Conservation (phyloP, 2,797 vertebrate species). For the Scolopax rusticola region DNA sequence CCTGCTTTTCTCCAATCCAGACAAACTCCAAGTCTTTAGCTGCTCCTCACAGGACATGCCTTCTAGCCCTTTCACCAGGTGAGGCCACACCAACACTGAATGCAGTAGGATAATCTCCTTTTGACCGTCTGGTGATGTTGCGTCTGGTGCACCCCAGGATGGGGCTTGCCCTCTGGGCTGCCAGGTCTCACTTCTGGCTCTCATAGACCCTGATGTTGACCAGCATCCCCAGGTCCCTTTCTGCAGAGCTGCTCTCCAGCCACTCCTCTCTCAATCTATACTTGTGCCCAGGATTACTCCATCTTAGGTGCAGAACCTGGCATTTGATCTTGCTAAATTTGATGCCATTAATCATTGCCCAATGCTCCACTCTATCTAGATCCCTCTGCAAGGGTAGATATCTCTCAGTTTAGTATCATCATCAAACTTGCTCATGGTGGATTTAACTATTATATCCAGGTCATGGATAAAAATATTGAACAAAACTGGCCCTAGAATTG, state of each 20-base stretch:
- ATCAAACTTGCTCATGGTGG: neutral
- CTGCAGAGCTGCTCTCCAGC: neutral
- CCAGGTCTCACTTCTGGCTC: too few relatives aligned
- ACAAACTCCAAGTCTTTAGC: neutral
- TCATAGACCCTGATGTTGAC: too few relatives aligned
- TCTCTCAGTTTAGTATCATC: neutral
- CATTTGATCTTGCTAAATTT: neutral
- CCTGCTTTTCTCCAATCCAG: neutral
- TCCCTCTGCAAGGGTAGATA: neutral
- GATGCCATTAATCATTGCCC: neutral
- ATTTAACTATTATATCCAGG: neutral
- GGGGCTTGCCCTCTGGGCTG: too few relatives aligned
- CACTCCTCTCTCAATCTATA: too few relatives aligned
- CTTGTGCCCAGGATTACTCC: neutral
- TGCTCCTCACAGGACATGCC: too few relatives aligned
- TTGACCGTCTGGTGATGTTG: rapidly evolving
- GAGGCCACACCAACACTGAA: too few relatives aligned
- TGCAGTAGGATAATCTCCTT: too few relatives aligned
- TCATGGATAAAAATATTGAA: neutral
- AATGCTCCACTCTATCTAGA: neutral
- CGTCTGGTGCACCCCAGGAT: too few relatives aligned
- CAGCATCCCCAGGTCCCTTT: neutral
- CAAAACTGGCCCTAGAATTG: neutral
- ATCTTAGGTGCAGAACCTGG: neutral
- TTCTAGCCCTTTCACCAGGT: too few relatives aligned